Evolutionary conservation across 2,888 invertebrate species (phyloP).

Genomic region (Muscina levida): DNA sequence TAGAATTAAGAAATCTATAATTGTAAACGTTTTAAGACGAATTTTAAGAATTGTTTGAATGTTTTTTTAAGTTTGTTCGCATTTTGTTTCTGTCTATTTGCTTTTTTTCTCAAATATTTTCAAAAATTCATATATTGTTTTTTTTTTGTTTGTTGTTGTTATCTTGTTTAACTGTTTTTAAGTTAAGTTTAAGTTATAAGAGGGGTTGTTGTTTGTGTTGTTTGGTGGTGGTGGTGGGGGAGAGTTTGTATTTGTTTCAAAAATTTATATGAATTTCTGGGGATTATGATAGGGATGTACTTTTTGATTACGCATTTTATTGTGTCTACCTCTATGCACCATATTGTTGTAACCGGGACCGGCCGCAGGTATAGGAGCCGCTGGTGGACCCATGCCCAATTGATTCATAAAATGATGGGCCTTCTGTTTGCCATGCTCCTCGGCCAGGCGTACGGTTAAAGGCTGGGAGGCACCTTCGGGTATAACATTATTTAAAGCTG

Average conservation of each 20-base stretch:
- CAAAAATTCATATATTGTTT: too few relatives aligned
- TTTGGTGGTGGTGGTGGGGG: slow-evolving; percentile 18
- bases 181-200: slow-evolving; percentile 31
- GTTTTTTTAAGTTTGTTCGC: too few relatives aligned
- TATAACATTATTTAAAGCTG: slow-evolving; percentile 90
- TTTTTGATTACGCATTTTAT: slow-evolving; percentile 80
- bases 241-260: slow-evolving; percentile 61
- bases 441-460: slow-evolving; percentile 85
- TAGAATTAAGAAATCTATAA: too few relatives aligned
- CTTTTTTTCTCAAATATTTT: slow-evolving; percentile 31
- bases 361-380: slow-evolving; percentile 72
- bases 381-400: slow-evolving; percentile 73
- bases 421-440: slow-evolving; percentile 80
- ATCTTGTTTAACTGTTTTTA: slow-evolving; percentile 14
- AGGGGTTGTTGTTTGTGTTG: slow-evolving; percentile 9
- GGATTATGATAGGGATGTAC: slow-evolving; percentile 79
- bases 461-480: slow-evolving; percentile 92
- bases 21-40: too few relatives aligned
- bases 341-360: slow-evolving; percentile 77
- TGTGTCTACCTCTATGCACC: slow-evolving; percentile 81
- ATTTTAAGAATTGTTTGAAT: too few relatives aligned
- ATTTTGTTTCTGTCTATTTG: too few relatives aligned
- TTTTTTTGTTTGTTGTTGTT: too few relatives aligned
- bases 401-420: slow-evolving; percentile 78
- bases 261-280: slow-evolving; percentile 77